Base-by-base conservation (phyloP, 2,888 invertebrate species). In the Acanthosepion pharaonis region DNA sequence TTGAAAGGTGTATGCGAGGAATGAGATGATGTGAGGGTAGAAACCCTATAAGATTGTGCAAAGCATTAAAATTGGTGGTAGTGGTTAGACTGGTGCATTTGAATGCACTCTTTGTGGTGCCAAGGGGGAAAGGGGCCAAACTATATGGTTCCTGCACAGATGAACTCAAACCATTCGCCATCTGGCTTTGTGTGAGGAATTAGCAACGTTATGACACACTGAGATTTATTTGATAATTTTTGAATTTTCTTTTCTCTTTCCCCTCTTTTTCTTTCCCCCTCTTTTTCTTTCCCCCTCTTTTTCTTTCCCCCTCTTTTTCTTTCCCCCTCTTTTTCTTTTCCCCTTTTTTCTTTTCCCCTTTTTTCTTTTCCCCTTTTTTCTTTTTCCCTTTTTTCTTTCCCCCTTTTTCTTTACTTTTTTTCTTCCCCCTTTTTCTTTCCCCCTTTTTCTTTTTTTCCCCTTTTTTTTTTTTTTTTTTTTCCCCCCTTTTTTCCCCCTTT, bases 261-360 rank as follows among this genome's bases (percentile, higher is more conserved):
- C 8, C 33, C 33, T 33, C 1, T 28, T 28, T 2, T 25, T 25
- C 9, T 6, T 28, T 8, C 11, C 25, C n/a, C 33, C 33, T 33
- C 1, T 92, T 91, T 64, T 91, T 48, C 28, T 94, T 59, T 28
- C 9, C 6, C 0, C 9, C 8, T 8, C 0, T 20, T 20, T 78
- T n/a, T n/a, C 0, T 28, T 0, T 25, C 4, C 8, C 25, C 3
- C 28, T 64, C 0, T 28, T 1, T 8, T 25, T 25, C 0, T 8
- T 3, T 4, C 25, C 3, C 4, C 1, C 8, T 25, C 0, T 20
- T 51, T 49, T 51, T 64, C 4, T 92, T 53, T 25, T 48, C 5
- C 64, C 59, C 94, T 28, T 78, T 53, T 91, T n/a, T 51, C 25
- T 33, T 49, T n/a, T 49, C 93, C 23, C 20, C 64, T 25, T 1